Percentiles rank a stretch among this genome's conserved stretches.
Conservation (phyloP, 2,113 vertebrate genomes). For the Burhinus bistriatus region DNA sequence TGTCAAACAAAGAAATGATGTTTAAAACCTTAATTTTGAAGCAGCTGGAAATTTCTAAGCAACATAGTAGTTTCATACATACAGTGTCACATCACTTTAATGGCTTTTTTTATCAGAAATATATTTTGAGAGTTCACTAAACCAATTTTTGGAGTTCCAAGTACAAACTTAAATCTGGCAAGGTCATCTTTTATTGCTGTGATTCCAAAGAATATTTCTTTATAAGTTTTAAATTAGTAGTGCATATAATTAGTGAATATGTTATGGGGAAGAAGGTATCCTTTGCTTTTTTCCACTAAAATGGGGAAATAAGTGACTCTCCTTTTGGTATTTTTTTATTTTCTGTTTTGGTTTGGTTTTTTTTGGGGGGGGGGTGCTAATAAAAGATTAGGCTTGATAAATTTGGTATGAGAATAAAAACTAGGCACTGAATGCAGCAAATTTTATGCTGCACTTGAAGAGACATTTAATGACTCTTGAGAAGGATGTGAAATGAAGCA, state of each 20-base stretch:
- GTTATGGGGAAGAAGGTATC: background rate
- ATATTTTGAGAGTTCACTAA: background rate
- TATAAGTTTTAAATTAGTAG: background rate
- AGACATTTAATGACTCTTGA: background rate
- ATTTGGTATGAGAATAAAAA: background rate
- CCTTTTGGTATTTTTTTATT: background rate
- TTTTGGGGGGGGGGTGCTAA: background rate
- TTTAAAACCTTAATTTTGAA: constrained; percentile 11
- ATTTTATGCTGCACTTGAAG: background rate
- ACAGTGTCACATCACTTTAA: background rate
- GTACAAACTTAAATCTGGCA: background rate
- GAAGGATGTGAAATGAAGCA: background rate
- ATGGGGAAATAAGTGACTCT: background rate
- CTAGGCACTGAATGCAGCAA: background rate
- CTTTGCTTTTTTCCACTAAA: background rate
- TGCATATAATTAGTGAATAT: background rate
- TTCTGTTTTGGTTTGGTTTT: background rate
- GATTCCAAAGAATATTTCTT: background rate
- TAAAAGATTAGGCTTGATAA: background rate
- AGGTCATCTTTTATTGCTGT: background rate
- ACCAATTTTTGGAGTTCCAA: background rate
- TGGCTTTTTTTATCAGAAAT: background rate
- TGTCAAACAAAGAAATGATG: background rate
- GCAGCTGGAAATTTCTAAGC: constrained; percentile 23
- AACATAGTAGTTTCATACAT: background rate